Evolutionary conservation across 2,797 vertebrate species (phyloP).

Genomic region (Lerista edwardsae): DNA sequence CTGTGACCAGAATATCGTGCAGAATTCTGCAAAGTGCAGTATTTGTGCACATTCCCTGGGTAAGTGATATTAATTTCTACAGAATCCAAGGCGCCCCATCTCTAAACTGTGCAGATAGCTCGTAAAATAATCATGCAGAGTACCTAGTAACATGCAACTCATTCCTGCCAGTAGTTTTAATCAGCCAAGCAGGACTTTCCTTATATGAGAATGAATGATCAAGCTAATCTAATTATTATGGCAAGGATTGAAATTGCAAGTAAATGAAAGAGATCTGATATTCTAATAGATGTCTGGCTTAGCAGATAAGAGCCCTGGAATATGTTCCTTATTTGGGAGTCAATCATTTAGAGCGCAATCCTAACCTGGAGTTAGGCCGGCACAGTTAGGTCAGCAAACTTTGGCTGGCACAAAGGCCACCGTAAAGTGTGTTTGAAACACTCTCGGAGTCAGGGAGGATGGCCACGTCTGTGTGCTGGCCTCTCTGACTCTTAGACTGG

Average conservation of each 20-base stretch:
- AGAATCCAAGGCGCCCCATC: not conserved
- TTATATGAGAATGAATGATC: slow-evolving; percentile 12
- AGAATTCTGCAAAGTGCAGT: not conserved
- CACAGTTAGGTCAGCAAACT: too few species aligned
- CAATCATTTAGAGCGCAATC: slow-evolving; percentile 20
- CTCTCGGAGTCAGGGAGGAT: too few species aligned
- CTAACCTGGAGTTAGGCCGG: too few species aligned
- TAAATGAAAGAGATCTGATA: slow-evolving; percentile 22
- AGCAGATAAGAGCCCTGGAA: slow-evolving; percentile 2
- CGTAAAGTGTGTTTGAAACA: too few species aligned
- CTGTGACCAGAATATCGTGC: not conserved
- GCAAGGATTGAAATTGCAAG: slow-evolving; percentile 15
- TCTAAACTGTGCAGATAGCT: not conserved
- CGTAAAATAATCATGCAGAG: not conserved
- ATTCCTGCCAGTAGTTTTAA: not conserved
- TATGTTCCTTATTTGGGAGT: slow-evolving; percentile 6
- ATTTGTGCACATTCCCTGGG: not conserved
- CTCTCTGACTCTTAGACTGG: too few species aligned
- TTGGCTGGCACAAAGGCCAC: too few species aligned
- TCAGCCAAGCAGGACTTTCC: not conserved
- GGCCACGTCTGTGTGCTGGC: too few species aligned
- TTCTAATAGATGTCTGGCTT: slow-evolving; percentile 2
- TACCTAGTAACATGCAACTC: not conserved
- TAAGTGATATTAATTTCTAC: not conserved
- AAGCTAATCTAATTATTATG: slow-evolving; percentile 32